Conservation (phyloP, 1,140 invertebrate species). For the Potamilus streckersoni region DNA sequence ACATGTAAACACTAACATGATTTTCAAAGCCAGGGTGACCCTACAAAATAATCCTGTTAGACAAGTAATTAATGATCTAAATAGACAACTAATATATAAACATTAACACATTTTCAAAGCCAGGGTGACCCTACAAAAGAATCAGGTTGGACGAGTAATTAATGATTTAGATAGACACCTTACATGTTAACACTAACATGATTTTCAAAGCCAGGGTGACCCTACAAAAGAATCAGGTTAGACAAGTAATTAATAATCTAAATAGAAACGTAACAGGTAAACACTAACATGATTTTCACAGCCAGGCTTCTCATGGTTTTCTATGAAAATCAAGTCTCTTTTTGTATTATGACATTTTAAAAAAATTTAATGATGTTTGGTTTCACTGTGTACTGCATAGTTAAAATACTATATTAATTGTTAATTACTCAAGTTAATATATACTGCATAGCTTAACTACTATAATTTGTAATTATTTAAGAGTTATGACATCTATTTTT, state of each 20-base stretch:
- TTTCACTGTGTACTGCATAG: too few species aligned
- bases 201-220: constrained; percentile 68
- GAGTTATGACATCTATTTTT: too few species aligned
- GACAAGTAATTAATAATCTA: background rate
- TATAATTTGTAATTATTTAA: too few species aligned
- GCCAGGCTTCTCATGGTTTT: background rate
- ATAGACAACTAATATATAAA: background rate
- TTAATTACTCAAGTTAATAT: too few species aligned
- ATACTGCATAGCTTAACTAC: too few species aligned
- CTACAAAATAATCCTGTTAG: constrained; percentile 67
- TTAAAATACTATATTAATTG: too few species aligned
- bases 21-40: constrained; percentile 71
- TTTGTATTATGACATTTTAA: too few species aligned
- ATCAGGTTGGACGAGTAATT: background rate
- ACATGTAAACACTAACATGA: background rate
- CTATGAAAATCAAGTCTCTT: too few species aligned
- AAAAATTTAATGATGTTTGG: too few species aligned
- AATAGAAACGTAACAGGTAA: too few species aligned
- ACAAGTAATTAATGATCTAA: background rate
- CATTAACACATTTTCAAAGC: background rate
- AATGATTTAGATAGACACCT: background rate
- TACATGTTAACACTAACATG: background rate
- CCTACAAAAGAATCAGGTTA: constrained; percentile 70
- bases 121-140: constrained; percentile 75
- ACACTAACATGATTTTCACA: background rate